Base-by-base conservation (phyloP, 2,113 vertebrate genomes). In the Nothocercus julius region DNA sequence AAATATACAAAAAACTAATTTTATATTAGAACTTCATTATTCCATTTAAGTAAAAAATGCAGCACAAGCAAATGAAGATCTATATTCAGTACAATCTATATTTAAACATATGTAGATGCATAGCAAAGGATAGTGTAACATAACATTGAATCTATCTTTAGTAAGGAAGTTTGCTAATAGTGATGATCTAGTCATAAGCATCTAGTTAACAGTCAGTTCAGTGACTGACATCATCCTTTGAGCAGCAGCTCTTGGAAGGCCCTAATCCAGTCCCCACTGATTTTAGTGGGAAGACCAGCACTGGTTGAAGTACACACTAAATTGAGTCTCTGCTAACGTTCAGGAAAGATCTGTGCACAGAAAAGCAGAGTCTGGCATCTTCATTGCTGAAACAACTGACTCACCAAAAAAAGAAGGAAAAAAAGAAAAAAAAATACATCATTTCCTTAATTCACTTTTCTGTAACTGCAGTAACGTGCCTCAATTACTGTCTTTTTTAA, bases 171-270 rank as follows among this genome's bases (percentile, higher is more conserved):
- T 96, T 82, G 85, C 73, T 74, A 88, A 56, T 69, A 42, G 63
- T 82, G 67, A 96, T 81, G 68, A 94, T 87, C 58, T 74, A 91
- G 66, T 75, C 78, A 44, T 88, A 87, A 86, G 49, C 62, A 32
- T 58, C 93, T 91, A 30, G n/a, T 85, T 87, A 95, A 82, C 36
- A 81, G 80, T 85, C 91, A 63, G 14, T 81, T 75, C 62, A 93
- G 90, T 87, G 95, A 86, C 62, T 93, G 69, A 82, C 78, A 92
- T 95, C 90, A 95, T 82, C 70, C 67, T 94, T 66, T 89, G 64
- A 93, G 80, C 74, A 87, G 83, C 66, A 95, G 81, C 79, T 81
- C 54, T 87, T 49, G 89, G 90, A 0, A 90, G 85, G 40, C 53
- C 40, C 66, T 40, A 66, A 89, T 70, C 77, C 86, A 89, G 84